Evolutionary conservation across 64 coral and sea anemone species (phyloP).

Genomic region (Acropora tenuis): DNA sequence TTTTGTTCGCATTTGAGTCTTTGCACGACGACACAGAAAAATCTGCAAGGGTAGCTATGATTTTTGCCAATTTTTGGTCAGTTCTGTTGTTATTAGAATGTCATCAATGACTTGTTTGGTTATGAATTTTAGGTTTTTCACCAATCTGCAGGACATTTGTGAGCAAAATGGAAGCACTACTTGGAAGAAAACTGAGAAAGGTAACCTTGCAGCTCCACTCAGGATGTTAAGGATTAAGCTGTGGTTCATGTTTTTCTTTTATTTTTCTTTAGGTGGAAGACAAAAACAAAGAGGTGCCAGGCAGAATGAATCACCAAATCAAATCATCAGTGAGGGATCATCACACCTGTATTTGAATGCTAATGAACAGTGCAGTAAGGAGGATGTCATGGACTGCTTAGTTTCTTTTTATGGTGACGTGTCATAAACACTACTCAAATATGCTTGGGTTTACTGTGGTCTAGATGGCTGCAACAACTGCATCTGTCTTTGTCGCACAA

Average conservation of each 20-base stretch:
- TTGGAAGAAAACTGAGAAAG: background rate
- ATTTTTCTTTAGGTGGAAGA: background rate
- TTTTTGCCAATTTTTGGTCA: no score
- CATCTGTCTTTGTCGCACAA: no score
- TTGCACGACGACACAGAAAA: no score
- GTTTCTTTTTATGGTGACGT: constrained; percentile 31
- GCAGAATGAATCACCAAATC: background rate
- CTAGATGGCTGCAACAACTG: no score
- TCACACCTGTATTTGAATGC: background rate
- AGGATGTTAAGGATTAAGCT: no score
- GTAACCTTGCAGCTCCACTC: background rate
- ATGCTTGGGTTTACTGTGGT: no score
- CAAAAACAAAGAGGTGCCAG: background rate
- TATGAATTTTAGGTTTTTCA: constrained; percentile 13
- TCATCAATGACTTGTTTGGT: no score
- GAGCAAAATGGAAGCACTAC: background rate
- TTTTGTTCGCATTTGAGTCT: no score
- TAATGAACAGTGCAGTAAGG: background rate
- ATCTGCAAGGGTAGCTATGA: no score
- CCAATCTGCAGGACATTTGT: background rate
- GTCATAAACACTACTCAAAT: background rate
- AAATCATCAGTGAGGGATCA: background rate
- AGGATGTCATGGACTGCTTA: constrained; percentile 2
- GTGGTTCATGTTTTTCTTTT: background rate
- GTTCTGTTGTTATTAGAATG: no score